Conservation (phyloP, 2,797 vertebrate species). For the Nothura maculosa region DNA sequence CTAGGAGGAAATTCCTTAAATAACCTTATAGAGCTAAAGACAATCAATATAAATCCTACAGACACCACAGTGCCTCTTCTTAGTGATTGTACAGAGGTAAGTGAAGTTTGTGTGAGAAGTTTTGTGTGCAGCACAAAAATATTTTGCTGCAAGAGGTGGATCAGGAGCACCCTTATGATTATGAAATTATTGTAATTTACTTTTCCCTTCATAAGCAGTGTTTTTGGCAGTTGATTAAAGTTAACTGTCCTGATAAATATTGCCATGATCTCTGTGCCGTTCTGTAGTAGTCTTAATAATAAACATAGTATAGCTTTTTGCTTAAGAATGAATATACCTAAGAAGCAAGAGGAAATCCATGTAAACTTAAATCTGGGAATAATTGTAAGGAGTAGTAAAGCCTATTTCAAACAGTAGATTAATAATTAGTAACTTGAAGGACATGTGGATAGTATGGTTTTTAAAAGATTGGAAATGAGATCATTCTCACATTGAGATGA, state of each 20-base stretch:
- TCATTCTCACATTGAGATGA: not conserved
- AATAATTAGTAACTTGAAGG: not conserved
- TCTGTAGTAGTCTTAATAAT: accelerated
- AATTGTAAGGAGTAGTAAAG: not conserved
- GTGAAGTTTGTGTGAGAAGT: conserved; percentile 9
- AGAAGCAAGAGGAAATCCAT: not conserved
- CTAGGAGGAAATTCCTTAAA: conserved; percentile 96
- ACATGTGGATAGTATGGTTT: not conserved
- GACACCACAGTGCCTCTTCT: conserved; percentile 94
- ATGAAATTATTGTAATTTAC: not conserved
- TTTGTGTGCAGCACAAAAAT: not conserved
- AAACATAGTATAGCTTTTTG: not conserved
- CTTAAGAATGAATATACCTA: not conserved
- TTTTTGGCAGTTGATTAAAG: not conserved
- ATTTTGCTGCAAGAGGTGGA: not conserved
- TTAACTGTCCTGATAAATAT: not conserved
- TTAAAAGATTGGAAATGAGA: not conserved
- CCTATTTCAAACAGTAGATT: not conserved
- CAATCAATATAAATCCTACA: conserved; percentile 96
- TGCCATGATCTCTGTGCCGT: not conserved
- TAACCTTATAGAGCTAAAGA: conserved; percentile 96
- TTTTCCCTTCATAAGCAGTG: not conserved
- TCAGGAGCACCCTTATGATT: not conserved
- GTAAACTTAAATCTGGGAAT: not conserved
- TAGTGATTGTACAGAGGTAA: conserved; percentile 93